Evolutionary conservation across 2,888 invertebrate genomes (phyloP).

Genomic region (Lamellibrachia satsuma): DNA sequence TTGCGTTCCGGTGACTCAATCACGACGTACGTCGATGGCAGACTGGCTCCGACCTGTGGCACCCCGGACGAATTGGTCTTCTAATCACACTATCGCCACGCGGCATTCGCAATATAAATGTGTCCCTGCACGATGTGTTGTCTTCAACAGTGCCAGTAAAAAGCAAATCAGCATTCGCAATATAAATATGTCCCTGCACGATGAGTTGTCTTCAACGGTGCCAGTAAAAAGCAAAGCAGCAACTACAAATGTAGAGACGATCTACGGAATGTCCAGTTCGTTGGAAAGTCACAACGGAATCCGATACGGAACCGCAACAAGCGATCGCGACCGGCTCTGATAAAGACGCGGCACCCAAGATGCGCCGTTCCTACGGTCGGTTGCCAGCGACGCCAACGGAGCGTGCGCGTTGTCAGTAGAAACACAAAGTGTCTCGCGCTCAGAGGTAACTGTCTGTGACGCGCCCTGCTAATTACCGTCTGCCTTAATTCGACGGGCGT

Average conservation of each 20-base stretch:
- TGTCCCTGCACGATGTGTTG: background rate
- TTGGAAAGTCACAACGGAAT: background rate
- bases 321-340: background rate
- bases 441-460: background rate
- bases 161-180: background rate
- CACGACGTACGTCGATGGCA: background rate
- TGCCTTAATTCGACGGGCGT: constrained; percentile 17
- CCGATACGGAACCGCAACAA: background rate
- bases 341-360: background rate
- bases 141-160: background rate
- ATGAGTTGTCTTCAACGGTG: background rate
- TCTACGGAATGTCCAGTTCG: background rate
- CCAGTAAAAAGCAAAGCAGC: background rate
- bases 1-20: background rate
- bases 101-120: background rate
- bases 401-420: constrained; percentile 33
- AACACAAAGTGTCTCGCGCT: constrained; percentile 32
- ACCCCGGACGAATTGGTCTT: background rate
- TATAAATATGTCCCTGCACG: background rate
- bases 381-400: constrained; percentile 41
- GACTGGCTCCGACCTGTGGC: background rate
- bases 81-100: background rate
- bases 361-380: constrained; percentile 34
- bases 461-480: background rate
- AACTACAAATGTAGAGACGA: background rate